phyloP scores from a whole-genome alignment of 64 coral and sea anemone genomes.

The Porites australiensis region DNA sequence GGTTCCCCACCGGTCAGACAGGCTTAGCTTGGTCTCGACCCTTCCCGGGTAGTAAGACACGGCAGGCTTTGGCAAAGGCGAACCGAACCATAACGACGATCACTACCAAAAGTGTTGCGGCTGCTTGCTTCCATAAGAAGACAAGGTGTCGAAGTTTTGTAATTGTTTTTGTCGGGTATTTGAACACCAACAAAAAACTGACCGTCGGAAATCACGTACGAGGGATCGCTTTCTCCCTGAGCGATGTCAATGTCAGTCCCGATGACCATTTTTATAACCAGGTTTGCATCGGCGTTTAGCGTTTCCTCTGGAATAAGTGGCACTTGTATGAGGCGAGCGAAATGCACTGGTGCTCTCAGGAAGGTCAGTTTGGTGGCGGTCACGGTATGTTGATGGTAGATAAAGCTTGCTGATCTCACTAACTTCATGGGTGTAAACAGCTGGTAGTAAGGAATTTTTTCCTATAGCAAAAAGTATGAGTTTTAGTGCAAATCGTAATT shows the following conservation, averaged over 20 bases:
- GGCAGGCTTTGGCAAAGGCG: neutral
- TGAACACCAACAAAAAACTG: slow-evolving; percentile 18
- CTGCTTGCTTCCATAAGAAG: slow-evolving; percentile 12
- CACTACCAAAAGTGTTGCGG: neutral
- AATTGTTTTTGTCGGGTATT: slow-evolving; percentile 4
- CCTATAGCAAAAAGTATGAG: neutral
- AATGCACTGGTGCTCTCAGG: neutral
- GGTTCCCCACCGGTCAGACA: slow-evolving; percentile 38
- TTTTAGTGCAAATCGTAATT: no score
- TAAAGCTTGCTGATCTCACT: neutral
- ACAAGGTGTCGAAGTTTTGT: neutral
- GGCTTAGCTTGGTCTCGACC: slow-evolving; percentile 17
- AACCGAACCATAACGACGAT: neutral
- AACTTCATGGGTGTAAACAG: slow-evolving; percentile 3
- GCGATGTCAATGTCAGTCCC: slow-evolving; percentile 11
- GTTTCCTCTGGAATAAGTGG: neutral
- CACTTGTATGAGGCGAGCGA: neutral
- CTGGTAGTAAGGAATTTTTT: neutral
- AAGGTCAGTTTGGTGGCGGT: slow-evolving; percentile 2
- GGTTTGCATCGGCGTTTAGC: neutral
- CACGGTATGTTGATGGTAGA: neutral
- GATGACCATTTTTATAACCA: slow-evolving; percentile 16
- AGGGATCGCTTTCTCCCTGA: neutral
- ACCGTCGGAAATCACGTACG: slow-evolving; percentile 24
- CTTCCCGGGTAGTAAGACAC: neutral